Evolutionary conservation across 2,888 invertebrate genomes (phyloP).

Genomic region (Tipula helvola): DNA sequence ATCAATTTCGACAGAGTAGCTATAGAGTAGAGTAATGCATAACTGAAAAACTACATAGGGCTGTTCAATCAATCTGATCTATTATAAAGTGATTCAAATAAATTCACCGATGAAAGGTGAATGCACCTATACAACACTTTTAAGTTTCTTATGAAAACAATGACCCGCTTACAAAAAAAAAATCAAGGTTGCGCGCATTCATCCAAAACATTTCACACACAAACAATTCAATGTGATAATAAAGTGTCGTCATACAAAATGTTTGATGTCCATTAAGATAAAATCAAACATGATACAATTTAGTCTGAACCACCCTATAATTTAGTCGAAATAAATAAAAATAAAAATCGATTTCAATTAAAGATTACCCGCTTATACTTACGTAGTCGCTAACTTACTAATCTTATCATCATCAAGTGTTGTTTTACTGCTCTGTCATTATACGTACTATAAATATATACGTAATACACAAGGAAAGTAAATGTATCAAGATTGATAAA

Average conservation of each 20-base stretch:
- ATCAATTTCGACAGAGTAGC: no score
- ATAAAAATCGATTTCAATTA: not conserved
- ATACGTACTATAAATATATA: not conserved
- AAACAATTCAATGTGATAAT: not conserved
- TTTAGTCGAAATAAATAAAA: not conserved
- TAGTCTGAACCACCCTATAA: not conserved
- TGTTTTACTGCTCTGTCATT: not conserved
- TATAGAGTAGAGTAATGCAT: no score
- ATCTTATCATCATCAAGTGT: not conserved
- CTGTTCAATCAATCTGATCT: no score
- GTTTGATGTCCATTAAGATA: not conserved
- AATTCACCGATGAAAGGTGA: not conserved
- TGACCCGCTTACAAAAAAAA: not conserved
- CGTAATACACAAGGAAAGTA: no score
- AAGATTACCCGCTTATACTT: not conserved
- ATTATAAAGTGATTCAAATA: no score
- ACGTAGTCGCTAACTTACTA: not conserved
- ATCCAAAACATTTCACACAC: not conserved
- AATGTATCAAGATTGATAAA: not conserved
- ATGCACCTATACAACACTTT: not conserved
- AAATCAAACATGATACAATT: not conserved
- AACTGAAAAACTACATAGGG: no score
- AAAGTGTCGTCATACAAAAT: not conserved
- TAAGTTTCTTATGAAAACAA: not conserved
- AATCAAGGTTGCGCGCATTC: not conserved